These are phyloP conservation scores for Calliphora vicina DNA, from an alignment of 1,140 invertebrate species.

Conservation along the genomic window DNA sequence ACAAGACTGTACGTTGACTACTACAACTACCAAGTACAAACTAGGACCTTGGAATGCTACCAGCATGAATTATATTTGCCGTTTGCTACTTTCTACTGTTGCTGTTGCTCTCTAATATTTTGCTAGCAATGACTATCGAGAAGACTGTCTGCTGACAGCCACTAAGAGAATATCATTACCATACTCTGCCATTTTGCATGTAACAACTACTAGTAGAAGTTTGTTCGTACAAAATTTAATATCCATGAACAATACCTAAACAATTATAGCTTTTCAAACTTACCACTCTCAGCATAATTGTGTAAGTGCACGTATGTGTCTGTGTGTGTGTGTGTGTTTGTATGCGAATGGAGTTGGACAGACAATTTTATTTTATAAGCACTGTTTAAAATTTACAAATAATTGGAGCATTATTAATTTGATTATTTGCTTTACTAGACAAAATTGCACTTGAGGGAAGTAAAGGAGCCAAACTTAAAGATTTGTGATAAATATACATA, in stretches of 20 bases:
- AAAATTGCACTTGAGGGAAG: constrained; percentile 28
- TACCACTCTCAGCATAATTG: not conserved
- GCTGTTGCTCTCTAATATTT: not conserved
- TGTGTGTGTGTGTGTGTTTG: constrained; percentile 6
- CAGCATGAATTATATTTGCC: too few species aligned
- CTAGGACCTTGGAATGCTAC: too few species aligned
- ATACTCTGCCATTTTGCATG: not conserved
- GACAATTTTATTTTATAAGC: constrained; percentile 20
- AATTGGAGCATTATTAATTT: constrained; percentile 41
- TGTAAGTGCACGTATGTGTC: not conserved
- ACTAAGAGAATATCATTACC: not conserved
- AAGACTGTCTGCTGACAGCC: not conserved
- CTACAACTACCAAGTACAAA: too few species aligned
- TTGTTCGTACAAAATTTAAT: not conserved
- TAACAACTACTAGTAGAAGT: not conserved
- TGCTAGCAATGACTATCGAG: not conserved
- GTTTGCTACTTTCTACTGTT: not conserved
- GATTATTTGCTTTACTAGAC: constrained; percentile 36
- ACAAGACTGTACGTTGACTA: not conserved
- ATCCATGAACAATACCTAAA: constrained; percentile 31
- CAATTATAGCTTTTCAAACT: constrained; percentile 25
- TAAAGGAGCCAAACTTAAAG: not conserved
- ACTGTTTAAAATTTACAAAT: constrained; percentile 39
- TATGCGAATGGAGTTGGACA: not conserved
- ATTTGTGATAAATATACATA: not conserved